phyloP scores from a whole-genome alignment of 2,113 vertebrate genomes.

The Antechinus stuartii region DNA sequence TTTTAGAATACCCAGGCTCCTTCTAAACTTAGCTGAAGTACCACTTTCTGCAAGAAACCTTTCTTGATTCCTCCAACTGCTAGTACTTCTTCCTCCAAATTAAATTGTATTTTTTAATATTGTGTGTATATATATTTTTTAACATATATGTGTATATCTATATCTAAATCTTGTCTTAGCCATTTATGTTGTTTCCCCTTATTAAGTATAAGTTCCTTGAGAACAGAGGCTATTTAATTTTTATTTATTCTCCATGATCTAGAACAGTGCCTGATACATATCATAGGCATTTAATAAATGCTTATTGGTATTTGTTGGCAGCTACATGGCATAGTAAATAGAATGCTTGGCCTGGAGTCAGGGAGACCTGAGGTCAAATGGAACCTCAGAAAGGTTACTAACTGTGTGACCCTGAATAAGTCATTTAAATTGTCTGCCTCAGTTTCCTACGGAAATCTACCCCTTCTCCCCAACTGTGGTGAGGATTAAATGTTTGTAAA shows the following conservation, averaged over 20 bases:
- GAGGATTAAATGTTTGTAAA: background rate
- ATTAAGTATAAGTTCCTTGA: background rate
- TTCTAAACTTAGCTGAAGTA: background rate
- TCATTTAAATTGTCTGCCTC: background rate
- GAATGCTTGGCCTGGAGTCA: background rate
- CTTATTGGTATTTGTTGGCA: background rate
- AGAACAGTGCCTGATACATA: background rate
- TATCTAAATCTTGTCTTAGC: background rate
- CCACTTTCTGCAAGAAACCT: background rate
- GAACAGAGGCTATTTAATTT: background rate
- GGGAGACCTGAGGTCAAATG: background rate
- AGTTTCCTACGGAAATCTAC: background rate
- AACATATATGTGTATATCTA: background rate
- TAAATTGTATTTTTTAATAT: background rate
- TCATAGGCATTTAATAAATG: background rate
- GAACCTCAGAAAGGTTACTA: background rate
- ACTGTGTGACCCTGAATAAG: background rate
- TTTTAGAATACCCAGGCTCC: background rate
- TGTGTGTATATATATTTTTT: background rate
- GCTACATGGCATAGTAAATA: background rate
- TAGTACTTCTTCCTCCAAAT: background rate
- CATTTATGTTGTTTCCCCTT: background rate
- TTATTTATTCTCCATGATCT: background rate
- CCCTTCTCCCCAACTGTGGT: background rate
- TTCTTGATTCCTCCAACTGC: background rate